Base-by-base conservation (phyloP, 2,797 vertebrate species). In the Cossypha polioptera region DNA sequence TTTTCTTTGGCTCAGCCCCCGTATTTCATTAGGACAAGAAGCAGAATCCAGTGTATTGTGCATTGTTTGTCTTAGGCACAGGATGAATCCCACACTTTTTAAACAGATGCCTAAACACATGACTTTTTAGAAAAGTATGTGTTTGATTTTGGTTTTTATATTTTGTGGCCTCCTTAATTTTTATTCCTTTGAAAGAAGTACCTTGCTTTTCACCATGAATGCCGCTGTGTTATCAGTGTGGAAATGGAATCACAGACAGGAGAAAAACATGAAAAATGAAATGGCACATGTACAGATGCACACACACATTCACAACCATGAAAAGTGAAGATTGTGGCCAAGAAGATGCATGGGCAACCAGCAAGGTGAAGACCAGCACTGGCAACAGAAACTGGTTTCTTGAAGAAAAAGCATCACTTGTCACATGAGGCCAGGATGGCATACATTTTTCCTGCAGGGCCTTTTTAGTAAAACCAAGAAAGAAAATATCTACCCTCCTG, bases 221-320 rank as follows among this genome's bases (percentile, higher is more conserved):
- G 24, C 17, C 29, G 11, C 25, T 50, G 19, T 62, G 29, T 84
- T 87, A 53, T 18, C 57, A n/a, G 5, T 59, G 59, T 38, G 31
- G 47, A 79, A 89, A 40, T 3, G 6, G n/a, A 63, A 45, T 71
- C n/a, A 26, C 15, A 55, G 19, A 3, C 9, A 54, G n/a, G 33
- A 79, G 63, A 14, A 26, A 53, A n/a, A 38, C 1, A 3, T 9
- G 42, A 33, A 43, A 92, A n/a, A 19, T 51, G 11, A 78, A 47
- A 51, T 36, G 16, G 17, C 43, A 58, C 25, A 5, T 11, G 14
- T 65, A 7, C 22, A 58, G 21, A 24, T 54, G 28, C 14, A 31
- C 10, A 26, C 18, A 7, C 9, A 5, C 2, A 1, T 12, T 21
- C 26, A 7, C 29, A 7, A 31, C 36, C 29, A 4, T 43, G 45